Base-by-base conservation (phyloP, 2,797 vertebrate genomes). In the Neosilurus hyrtlii region DNA sequence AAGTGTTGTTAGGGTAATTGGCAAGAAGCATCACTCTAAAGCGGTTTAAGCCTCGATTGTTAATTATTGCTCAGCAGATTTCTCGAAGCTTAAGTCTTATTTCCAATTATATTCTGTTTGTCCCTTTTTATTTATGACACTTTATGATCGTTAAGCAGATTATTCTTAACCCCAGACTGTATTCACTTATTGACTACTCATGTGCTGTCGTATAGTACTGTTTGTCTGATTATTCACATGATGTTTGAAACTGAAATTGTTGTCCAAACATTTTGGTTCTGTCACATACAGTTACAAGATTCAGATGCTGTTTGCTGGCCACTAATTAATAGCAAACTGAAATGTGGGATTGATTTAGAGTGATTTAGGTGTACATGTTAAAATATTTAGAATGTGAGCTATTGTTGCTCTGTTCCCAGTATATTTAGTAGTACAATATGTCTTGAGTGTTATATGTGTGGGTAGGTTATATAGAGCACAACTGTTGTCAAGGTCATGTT, bases 1-100 rank as follows among this genome's bases (percentile, higher is more conserved):
- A 5, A 83, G 76, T 86, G 74, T 79, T 84, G 75, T 82, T 78
- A 24, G 68, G 81, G 54, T 90, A 90, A 89, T 90, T 91, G 88
- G 86, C 78, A 77, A 73, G 85, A 86, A 84, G 83, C 77, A 83
- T 77, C 82, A 84, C 65, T 76, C 84, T 88, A 88, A 91, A 88
- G 86, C 52, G 51, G 59, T 83, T 87, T 89, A 87, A 89, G 85
- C 82, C 77, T 52, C 85, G 74, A 89, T 89, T 68, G 68, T 89
- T 90, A 88, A 89, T 87, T 87, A 89, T 82, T 79, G 71, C 72
- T 81, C 67, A 75, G 61, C 71, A 78, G 74, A 82, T 71, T 84
- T 75, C 67, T 74, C 78, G 65, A 70, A 80, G 80, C 77, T 81
- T 83, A 86, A 86, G 57, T 65, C 82, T 62, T n/a, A 18, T 71